A percentile compares a stretch with the other conserved stretches of the same genome.
Conservation (phyloP, 2,888 invertebrate genomes). For the Clitarchus hookeri region DNA sequence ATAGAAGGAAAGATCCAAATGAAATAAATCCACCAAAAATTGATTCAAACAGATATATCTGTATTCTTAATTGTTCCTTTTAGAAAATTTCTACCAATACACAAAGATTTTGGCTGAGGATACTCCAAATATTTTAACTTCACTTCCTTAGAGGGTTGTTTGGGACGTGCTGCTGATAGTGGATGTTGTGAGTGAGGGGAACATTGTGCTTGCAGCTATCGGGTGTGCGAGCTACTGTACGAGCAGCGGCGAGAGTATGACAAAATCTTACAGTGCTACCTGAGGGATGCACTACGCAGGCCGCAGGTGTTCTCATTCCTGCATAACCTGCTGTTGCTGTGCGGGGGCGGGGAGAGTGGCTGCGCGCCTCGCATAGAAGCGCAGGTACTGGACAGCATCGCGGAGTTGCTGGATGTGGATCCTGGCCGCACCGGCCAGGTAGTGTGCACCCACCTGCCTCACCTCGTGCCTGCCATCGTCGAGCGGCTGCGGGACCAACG, state of each 20-base stretch:
- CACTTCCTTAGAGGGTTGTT: too few relatives aligned
- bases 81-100: too few relatives aligned
- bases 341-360: constrained; percentile 32
- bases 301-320: constrained; percentile 63
- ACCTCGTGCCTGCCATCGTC: constrained; percentile 55
- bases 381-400: constrained; percentile 45
- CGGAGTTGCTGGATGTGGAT: constrained; percentile 64
- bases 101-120: too few relatives aligned
- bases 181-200: too few relatives aligned
- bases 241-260: constrained; percentile 65
- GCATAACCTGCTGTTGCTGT: constrained; percentile 52
- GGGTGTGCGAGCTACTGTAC: constrained; percentile 72
- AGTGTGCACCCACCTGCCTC: constrained; percentile 62
- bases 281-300: constrained; percentile 65
- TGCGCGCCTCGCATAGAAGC: constrained; percentile 36
- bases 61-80: too few relatives aligned
- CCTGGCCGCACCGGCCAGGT: constrained; percentile 66
- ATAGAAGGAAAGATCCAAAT: too few relatives aligned
- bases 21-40: too few relatives aligned
- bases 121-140: too few relatives aligned
- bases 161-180: too few relatives aligned
- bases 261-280: constrained; percentile 69
- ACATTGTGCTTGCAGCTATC: constrained; percentile 57
- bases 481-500: constrained; percentile 55
- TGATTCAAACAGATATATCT: too few relatives aligned